These are phyloP conservation scores for Vanacampus margaritifer DNA, from an alignment of 2,113 vertebrate genomes.

Conservation along the genomic window DNA sequence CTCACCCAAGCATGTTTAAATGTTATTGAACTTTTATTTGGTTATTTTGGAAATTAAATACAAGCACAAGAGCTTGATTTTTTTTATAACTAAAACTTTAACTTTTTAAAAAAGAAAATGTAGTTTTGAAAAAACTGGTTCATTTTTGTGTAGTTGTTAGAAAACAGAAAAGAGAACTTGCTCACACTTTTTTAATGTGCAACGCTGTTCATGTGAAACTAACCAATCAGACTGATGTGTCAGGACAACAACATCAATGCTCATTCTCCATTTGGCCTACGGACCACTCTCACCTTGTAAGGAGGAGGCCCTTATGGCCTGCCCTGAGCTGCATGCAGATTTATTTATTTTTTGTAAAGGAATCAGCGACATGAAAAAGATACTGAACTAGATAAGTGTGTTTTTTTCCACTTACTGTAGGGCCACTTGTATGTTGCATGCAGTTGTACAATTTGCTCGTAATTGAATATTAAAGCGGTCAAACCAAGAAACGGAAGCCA, in stretches of 20 bases:
- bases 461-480: constrained; percentile 88
- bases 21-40: constrained; percentile 77
- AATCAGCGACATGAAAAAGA: constrained; percentile 60
- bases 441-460: constrained; percentile 99
- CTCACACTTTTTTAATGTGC: constrained; percentile 71
- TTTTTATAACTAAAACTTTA: constrained; percentile 81
- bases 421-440: constrained; percentile 99
- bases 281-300: constrained; percentile 74
- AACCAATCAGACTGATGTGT: constrained; percentile 69
- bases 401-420: constrained; percentile 79
- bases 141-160: constrained; percentile 64
- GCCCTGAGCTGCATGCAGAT: constrained; percentile 94
- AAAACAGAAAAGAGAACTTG: constrained; percentile 33
- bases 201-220: constrained; percentile 76
- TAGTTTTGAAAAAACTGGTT: constrained; percentile 54
- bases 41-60: constrained; percentile 80
- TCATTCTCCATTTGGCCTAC: constrained; percentile 75
- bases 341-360: constrained; percentile 88
- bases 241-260: constrained; percentile 73
- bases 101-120: constrained; percentile 72
- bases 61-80: constrained; percentile 95
- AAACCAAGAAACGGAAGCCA: constrained; percentile 97
- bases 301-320: constrained; percentile 75
- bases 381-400: constrained; percentile 75
- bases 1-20: constrained; percentile 72